A percentile compares a stretch with the other conserved stretches of the same genome.
Evolutionary conservation across 1,140 invertebrate genomes (phyloP).

Genomic region (Pantala flavescens): DNA sequence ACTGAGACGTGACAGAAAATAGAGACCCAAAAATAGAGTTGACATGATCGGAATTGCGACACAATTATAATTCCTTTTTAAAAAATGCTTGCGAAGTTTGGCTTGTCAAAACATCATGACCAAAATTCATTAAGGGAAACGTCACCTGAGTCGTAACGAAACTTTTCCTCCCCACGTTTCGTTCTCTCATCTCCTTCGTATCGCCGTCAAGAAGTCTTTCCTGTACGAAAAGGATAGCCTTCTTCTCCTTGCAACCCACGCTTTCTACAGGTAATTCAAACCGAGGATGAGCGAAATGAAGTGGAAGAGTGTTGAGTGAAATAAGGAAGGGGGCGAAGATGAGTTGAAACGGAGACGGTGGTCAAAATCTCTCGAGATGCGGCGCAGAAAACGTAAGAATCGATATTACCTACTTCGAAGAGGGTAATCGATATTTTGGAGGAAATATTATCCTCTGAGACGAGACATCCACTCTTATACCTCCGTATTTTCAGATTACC

Average conservation of each 20-base stretch:
- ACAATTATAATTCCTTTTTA: neutral
- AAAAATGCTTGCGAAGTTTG: neutral
- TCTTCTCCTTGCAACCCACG: neutral
- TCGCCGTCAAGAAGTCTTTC: neutral
- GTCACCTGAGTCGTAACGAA: neutral
- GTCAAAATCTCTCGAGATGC: too few relatives aligned
- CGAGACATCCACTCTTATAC: too few relatives aligned
- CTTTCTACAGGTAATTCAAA: neutral
- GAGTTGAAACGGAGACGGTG: neutral
- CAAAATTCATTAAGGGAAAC: neutral
- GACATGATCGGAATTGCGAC: too few relatives aligned
- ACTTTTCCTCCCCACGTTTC: too few relatives aligned
- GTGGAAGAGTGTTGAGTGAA: neutral
- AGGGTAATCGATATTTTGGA: too few relatives aligned
- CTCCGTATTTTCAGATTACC: too few relatives aligned
- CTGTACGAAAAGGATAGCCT: neutral
- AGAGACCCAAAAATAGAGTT: too few relatives aligned
- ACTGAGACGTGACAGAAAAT: too few relatives aligned
- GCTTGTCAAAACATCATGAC: neutral
- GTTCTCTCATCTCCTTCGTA: neutral
- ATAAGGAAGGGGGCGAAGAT: neutral
- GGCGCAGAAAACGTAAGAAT: too few relatives aligned
- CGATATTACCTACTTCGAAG: too few relatives aligned
- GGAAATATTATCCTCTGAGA: too few relatives aligned
- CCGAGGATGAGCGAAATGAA: slow-evolving; percentile 2